Percentiles rank a stretch among this genome's conserved stretches.
Evolutionary conservation across 2,888 invertebrate species (phyloP).

Genomic region (Apodemia zela): DNA sequence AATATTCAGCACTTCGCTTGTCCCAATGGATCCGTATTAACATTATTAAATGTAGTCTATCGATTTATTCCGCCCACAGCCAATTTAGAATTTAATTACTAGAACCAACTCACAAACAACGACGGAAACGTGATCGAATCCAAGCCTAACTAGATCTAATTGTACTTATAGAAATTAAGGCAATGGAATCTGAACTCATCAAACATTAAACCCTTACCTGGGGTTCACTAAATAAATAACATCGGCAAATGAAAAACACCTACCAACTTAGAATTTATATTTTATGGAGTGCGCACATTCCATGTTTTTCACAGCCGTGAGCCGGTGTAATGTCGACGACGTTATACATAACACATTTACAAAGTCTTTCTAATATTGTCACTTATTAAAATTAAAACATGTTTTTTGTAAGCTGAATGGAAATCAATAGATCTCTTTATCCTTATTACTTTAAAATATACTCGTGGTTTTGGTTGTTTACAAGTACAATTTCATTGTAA

Average conservation of each 20-base stretch:
- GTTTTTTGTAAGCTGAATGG: too few relatives aligned
- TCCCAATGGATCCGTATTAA: neutral
- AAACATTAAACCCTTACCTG: slow-evolving; percentile 72
- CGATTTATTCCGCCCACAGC: slow-evolving; percentile 20
- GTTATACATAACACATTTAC: neutral
- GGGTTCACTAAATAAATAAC: slow-evolving; percentile 71
- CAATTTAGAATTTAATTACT: slow-evolving; percentile 25
- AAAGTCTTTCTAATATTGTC: too few relatives aligned
- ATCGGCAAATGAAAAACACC: slow-evolving; percentile 73
- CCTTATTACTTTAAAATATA: too few relatives aligned
- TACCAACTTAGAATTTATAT: slow-evolving; percentile 30
- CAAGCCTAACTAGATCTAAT: slow-evolving; percentile 45
- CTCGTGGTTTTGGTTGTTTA: too few relatives aligned
- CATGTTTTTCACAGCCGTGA: neutral
- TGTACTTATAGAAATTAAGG: slow-evolving; percentile 61
- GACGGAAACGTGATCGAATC: slow-evolving; percentile 55
- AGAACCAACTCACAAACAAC: slow-evolving; percentile 25
- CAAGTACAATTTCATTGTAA: too few relatives aligned
- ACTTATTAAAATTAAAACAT: too few relatives aligned
- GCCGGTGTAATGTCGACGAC: neutral
- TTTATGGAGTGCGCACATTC: neutral
- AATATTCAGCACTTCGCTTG: neutral
- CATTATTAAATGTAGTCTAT: neutral
- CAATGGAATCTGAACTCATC: slow-evolving; percentile 69
- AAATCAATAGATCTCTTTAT: too few relatives aligned